Base-by-base conservation (phyloP, 2,113 vertebrate genomes). In the Cercopithecus mona region DNA sequence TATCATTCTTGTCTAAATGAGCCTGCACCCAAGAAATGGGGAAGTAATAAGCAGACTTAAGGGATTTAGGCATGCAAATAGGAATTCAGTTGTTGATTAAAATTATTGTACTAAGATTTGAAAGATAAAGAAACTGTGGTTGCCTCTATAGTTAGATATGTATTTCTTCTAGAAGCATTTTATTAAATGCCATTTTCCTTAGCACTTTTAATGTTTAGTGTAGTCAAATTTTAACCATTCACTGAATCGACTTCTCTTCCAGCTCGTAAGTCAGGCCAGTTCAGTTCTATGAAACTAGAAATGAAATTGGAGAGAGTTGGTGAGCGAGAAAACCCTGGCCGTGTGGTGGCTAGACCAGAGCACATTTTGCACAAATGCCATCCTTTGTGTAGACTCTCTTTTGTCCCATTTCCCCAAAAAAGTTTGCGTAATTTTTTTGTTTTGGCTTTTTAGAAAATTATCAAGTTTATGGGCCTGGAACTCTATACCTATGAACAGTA, bases 31-130 rank as follows among this genome's bases (percentile, higher is more conserved):
- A 43, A 86, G 48, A 86, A 82, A 68, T 5, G 14, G 61, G 45
- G 2, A n/a, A 57, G n/a, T 20, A 75, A 87, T 50, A 97, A 68
- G 30, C 35, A 88, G 43, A 87, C n/a, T 30, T 64, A 52, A 22
- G 72, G 38, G 27, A 70, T 55, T 89, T 90, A 8, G 35, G 57
- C 14, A 43, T 81, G 27, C 32, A 88, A 82, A 87, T 14, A 93
- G 64, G n/a, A 75, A 73, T 90, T 89, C 52, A 92, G 13, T 89
- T 90, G 14, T 88, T 84, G 35, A 40, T 97, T 64, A 45, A 70
- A 85, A 82, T 81, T 72, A 38, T 22, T 30, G 20, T 38, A 35
- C 1, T 32, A 64, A 93, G 55, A 75, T 87, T 45, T 40, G 18
- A 92, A 40, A 48, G n/a, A 52, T 61, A 82, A 83, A 92, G 61